phyloP scores from a whole-genome alignment of 64 coral and sea anemone species.

The Cladopsammia gracilis region DNA sequence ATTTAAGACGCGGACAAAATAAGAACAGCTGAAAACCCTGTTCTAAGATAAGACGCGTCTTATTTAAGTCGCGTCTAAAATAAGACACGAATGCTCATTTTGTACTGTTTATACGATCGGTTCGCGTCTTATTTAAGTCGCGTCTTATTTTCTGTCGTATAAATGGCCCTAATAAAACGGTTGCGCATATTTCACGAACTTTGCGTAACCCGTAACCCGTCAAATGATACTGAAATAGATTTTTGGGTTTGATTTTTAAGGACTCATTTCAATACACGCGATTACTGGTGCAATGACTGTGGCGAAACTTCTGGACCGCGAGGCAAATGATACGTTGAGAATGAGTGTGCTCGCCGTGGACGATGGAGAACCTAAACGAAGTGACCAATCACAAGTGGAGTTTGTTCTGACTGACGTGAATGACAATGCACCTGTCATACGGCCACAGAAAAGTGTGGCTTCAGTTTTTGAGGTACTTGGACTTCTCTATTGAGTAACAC shows the following conservation, averaged over 20 bases:
- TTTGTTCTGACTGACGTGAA: conserved; percentile 89
- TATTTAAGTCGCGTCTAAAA: too few relatives aligned
- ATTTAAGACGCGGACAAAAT: too few relatives aligned
- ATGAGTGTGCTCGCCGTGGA: conserved; percentile 83
- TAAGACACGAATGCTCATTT: too few relatives aligned
- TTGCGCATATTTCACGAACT: too few relatives aligned
- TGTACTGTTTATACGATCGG: too few relatives aligned
- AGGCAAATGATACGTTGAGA: conserved; percentile 62
- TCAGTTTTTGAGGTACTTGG: conserved; percentile 69
- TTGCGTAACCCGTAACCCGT: neutral
- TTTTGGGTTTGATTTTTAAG: neutral
- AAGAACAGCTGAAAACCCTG: too few relatives aligned
- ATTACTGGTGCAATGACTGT: conserved; percentile 72
- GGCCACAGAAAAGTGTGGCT: conserved; percentile 80
- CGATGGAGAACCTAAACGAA: conserved; percentile 59
- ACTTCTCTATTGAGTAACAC: neutral
- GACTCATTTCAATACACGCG: conserved; percentile 75
- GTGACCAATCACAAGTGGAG: conserved; percentile 70
- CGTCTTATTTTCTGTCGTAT: too few relatives aligned
- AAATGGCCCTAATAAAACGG: too few relatives aligned
- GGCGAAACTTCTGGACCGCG: conserved; percentile 77
- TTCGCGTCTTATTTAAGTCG: too few relatives aligned
- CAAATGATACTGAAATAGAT: neutral
- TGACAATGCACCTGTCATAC: conserved; percentile 90
- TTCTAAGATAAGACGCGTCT: too few relatives aligned